Conservation (phyloP, 2,888 invertebrate genomes). For the Sclerodermus sp. region DNA sequence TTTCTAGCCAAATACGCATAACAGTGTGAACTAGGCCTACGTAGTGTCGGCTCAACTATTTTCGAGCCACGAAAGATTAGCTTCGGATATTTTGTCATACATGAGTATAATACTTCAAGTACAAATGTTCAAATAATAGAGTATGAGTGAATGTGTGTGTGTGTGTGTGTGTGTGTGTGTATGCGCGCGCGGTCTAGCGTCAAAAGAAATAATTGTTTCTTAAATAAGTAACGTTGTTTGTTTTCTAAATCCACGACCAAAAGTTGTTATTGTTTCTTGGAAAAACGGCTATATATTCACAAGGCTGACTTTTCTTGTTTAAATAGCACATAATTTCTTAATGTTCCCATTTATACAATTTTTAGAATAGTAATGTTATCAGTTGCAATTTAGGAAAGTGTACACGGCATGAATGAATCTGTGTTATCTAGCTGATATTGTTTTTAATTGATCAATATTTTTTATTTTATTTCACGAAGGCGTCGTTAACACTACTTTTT, state of each 20-base stretch:
- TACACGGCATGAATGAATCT: too few species aligned
- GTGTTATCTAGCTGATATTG: too few species aligned
- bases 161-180: not conserved
- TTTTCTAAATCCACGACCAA: not conserved
- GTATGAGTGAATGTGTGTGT: constrained; percentile 3
- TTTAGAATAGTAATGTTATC: too few species aligned
- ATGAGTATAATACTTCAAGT: constrained; percentile 41
- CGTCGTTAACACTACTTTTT: not conserved
- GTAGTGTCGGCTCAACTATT: constrained; percentile 16
- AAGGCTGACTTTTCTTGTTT: not conserved
- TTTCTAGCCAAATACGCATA: too few species aligned
- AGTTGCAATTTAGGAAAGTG: too few species aligned
- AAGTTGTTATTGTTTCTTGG: not conserved
- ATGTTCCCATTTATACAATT: too few species aligned
- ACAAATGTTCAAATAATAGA: constrained; percentile 43
- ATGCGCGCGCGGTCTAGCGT: too few species aligned
- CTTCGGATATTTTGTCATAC: constrained; percentile 47
- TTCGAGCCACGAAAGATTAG: constrained; percentile 17
- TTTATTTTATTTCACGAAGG: not conserved
- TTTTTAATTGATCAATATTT: not conserved
- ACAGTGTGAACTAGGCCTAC: constrained; percentile 24
- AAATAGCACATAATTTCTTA: not conserved
- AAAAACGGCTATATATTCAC: not conserved
- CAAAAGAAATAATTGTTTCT: not conserved
- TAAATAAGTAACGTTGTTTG: not conserved